These are phyloP conservation scores for Calyptomena viridis DNA, from an alignment of 2,113 vertebrate genomes.

Conservation along the genomic window DNA sequence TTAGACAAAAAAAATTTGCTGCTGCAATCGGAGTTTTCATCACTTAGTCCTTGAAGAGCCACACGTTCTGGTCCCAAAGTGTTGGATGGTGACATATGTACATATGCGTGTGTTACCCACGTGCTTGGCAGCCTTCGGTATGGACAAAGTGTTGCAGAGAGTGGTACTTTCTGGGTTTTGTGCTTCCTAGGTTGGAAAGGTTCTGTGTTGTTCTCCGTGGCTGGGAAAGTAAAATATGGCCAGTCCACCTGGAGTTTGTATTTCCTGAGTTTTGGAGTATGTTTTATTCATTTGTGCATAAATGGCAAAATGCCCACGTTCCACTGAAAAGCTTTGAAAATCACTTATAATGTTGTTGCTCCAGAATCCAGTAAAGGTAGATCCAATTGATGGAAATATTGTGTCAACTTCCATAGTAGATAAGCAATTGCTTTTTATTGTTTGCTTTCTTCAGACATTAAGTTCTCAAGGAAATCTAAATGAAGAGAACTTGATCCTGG, in stretches of 20 bases:
- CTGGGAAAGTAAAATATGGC: not conserved
- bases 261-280: not conserved
- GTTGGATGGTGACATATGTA: not conserved
- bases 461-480: not conserved
- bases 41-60: not conserved
- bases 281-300: not conserved
- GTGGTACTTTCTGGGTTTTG: not conserved
- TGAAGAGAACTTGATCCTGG: not conserved
- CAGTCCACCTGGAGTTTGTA: conserved; percentile 4
- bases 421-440: not conserved
- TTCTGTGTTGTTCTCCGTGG: not conserved
- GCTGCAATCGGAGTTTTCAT: not conserved
- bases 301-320: not conserved
- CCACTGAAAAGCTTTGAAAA: not conserved
- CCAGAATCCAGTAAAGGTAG: not conserved
- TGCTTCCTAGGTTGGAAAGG: not conserved
- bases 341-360: not conserved
- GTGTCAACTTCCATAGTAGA: not conserved
- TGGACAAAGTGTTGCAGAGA: not conserved
- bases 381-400: not conserved
- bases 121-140: not conserved
- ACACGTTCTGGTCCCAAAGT: not conserved
- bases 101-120: rapidly evolving
- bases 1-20: not conserved
- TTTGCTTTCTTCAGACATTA: not conserved